Conservation (phyloP, 2,888 invertebrate genomes). For the Thereva nobilitata region DNA sequence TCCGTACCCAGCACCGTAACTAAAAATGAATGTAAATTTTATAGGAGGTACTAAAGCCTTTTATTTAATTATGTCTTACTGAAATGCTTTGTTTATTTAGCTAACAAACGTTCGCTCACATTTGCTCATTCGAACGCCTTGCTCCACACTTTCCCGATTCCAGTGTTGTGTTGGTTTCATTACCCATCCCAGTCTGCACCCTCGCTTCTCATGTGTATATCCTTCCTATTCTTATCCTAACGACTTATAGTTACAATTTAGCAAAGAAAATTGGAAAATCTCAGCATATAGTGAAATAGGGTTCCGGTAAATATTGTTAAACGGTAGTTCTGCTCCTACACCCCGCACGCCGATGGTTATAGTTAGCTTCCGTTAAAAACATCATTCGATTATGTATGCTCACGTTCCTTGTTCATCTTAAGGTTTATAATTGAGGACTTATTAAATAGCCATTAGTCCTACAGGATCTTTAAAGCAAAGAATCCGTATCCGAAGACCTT, state of each 20-base stretch:
- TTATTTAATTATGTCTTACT: conserved; percentile 27
- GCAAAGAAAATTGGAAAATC: conserved; percentile 37
- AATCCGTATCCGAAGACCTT: conserved; percentile 17
- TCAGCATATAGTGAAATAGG: conserved; percentile 34
- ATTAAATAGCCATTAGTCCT: conserved; percentile 43
- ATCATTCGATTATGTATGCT: conserved; percentile 45
- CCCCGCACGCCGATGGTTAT: conserved; percentile 3
- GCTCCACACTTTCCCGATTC: not conserved
- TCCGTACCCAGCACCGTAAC: conserved; percentile 13
- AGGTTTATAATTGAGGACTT: conserved; percentile 42
- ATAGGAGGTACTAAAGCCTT: conserved; percentile 25
- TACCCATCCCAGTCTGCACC: not conserved
- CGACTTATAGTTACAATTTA: conserved; percentile 33
- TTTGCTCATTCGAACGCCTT: not conserved
- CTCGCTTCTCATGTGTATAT: conserved; percentile 1
- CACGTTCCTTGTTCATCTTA: conserved; percentile 43
- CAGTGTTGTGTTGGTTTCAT: not conserved
- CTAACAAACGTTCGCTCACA: conserved; percentile 7
- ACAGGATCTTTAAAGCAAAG: conserved; percentile 23
- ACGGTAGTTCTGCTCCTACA: not conserved
- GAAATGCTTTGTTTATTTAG: conserved; percentile 22
- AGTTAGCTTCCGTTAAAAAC: conserved; percentile 30
- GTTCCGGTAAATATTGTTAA: conserved; percentile 26
- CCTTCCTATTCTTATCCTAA: conserved; percentile 16
- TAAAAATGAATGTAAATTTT: conserved; percentile 28